A percentile compares a stretch with the other conserved stretches of the same genome.
phyloP scores from a whole-genome alignment of 2,888 invertebrate genomes.

The Artemia sp. region DNA sequence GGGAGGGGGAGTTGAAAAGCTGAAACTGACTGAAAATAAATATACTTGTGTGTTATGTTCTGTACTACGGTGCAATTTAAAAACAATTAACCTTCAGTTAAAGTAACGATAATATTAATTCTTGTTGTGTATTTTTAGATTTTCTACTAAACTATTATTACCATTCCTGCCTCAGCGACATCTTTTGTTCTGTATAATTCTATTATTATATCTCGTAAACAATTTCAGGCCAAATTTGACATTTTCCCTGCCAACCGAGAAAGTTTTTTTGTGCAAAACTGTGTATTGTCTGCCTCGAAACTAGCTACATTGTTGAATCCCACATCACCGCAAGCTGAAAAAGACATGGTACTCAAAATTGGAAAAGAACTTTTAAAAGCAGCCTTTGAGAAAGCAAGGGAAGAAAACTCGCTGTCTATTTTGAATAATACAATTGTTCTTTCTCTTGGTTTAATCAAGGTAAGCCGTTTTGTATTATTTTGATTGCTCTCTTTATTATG shows the following conservation, averaged over 20 bases:
- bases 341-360: neutral
- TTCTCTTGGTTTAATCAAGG: conserved; percentile 5
- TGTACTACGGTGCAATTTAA: too few relatives aligned
- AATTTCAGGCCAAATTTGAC: conserved; percentile 1
- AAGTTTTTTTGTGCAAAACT: neutral
- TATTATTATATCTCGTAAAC: too few relatives aligned
- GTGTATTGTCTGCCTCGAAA: neutral
- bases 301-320: neutral
- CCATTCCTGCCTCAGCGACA: too few relatives aligned
- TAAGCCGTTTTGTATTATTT: neutral
- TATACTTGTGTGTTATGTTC: too few relatives aligned
- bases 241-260: neutral
- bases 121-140: too few relatives aligned
- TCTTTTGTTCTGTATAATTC: too few relatives aligned
- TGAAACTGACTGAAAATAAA: too few relatives aligned
- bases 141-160: too few relatives aligned
- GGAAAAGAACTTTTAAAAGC: neutral
- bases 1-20: too few relatives aligned
- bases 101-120: too few relatives aligned
- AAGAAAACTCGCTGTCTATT: conserved; percentile 9
- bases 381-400: neutral
- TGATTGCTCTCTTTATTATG: too few relatives aligned
- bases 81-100: too few relatives aligned
- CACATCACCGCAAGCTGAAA: neutral
- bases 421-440: neutral